Evolutionary conservation across 1,140 invertebrate species (phyloP).

Genomic region (Drosophila sucinea): DNA sequence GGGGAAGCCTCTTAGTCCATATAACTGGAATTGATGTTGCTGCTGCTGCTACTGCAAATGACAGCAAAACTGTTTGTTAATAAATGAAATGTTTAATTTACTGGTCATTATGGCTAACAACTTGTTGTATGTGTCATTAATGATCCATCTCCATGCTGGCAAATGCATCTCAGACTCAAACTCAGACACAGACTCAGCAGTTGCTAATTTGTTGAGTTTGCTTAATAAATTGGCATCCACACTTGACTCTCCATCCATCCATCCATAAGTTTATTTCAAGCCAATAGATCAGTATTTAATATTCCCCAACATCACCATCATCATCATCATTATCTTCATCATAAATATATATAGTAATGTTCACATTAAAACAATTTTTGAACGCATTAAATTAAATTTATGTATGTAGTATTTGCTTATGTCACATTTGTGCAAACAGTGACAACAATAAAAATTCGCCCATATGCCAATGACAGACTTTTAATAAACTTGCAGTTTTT

Average conservation of each 20-base stretch:
- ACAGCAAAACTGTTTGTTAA: conserved; percentile 70
- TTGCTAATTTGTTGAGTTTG: conserved; percentile 9
- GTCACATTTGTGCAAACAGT: conserved; percentile 63
- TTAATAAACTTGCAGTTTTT: conserved; percentile 69
- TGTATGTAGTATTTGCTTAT: conserved; percentile 58
- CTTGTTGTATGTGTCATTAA: conserved; percentile 50
- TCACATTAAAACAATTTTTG: background rate
- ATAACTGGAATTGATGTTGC: conserved; percentile 29
- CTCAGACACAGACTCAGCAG: background rate
- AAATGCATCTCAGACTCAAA: conserved; percentile 2
- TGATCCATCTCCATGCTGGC: conserved; percentile 28
- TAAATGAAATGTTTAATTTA: conserved; percentile 80
- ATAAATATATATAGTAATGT: background rate
- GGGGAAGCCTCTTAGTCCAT: conserved; percentile 26
- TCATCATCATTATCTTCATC: too few relatives aligned
- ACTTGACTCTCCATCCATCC: background rate
- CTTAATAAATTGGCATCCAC: conserved; percentile 14
- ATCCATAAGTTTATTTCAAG: background rate
- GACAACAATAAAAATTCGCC: conserved; percentile 62
- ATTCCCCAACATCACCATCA: background rate
- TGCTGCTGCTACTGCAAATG: conserved; percentile 41
- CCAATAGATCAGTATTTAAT: conserved; percentile 3
- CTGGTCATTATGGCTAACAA: conserved; percentile 68
- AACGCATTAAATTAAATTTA: conserved; percentile 63
- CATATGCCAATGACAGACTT: conserved; percentile 73